Evolutionary conservation across 2,888 invertebrate species (phyloP).

Genomic region (Agrochola circellaris): DNA sequence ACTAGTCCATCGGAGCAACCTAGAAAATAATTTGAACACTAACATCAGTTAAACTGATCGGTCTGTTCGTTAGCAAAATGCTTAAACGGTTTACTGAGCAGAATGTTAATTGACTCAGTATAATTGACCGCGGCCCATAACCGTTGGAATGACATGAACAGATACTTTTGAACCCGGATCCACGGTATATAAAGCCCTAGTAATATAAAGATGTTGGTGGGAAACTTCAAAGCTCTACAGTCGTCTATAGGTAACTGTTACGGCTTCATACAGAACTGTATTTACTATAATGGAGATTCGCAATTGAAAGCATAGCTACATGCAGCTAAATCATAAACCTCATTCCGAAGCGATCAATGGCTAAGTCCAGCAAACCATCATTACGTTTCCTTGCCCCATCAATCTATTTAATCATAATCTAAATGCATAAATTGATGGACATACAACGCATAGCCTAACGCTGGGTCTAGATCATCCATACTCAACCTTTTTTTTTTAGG

Average conservation of each 20-base stretch:
- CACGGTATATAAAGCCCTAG: neutral
- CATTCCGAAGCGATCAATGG: conserved; percentile 18
- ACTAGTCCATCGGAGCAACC: neutral
- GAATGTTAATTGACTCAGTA: conserved; percentile 47
- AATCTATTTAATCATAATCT: neutral
- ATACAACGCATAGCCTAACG: no score
- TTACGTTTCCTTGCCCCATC: conserved; percentile 7
- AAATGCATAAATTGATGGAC: no score
- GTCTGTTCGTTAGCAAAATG: conserved; percentile 53
- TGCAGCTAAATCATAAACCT: conserved; percentile 30
- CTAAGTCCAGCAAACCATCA: neutral
- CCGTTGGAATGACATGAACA: conserved; percentile 18
- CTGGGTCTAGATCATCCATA: no score
- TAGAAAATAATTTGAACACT: conserved; percentile 27
- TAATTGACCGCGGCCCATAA: conserved; percentile 31
- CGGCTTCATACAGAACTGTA: neutral
- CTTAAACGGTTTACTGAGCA: conserved; percentile 40
- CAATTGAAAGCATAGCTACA: conserved; percentile 16
- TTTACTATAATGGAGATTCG: conserved; percentile 14
- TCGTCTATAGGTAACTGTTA: neutral
- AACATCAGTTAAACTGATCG: conserved; percentile 21
- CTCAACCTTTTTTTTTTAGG: no score
- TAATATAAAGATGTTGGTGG: neutral
- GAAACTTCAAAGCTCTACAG: neutral
- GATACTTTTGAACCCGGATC: conserved; percentile 39